Percentiles rank a stretch among this genome's conserved stretches.
phyloP scores from a whole-genome alignment of 64 coral and sea anemone species.

The Dendrophyllia cribrosa region DNA sequence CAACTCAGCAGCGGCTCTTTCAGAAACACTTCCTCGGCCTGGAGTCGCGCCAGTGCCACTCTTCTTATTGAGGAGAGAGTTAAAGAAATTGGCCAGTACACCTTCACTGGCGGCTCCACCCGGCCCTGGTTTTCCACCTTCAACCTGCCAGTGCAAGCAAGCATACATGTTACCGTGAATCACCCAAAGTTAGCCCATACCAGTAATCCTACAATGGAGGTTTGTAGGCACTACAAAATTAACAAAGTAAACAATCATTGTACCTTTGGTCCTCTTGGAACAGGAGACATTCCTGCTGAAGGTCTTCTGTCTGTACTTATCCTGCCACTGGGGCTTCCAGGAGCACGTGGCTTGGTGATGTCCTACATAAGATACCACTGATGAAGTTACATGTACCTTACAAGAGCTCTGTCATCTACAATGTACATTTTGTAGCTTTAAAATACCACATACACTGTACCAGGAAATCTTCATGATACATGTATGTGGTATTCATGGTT shows the following conservation, averaged over 20 bases:
- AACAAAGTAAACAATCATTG: not conserved
- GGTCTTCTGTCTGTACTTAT: slow-evolving; percentile 74
- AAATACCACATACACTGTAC: too few species aligned
- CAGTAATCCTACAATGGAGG: too few species aligned
- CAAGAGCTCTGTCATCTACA: too few species aligned
- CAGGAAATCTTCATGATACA: too few species aligned
- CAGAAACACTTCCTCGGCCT: slow-evolving; percentile 68
- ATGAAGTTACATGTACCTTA: too few species aligned
- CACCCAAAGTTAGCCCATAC: too few species aligned
- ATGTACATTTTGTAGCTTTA: too few species aligned
- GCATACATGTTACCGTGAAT: not conserved
- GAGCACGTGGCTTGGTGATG: slow-evolving; percentile 86
- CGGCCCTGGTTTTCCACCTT: slow-evolving; percentile 56
- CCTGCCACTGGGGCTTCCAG: slow-evolving; percentile 76
- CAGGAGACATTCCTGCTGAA: slow-evolving; percentile 57
- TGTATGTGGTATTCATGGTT: too few species aligned
- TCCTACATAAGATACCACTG: slow-evolving; percentile 35
- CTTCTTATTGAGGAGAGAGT: slow-evolving; percentile 97
- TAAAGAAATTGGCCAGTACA: slow-evolving; percentile 99
- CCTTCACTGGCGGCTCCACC: slow-evolving; percentile 77
- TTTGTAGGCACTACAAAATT: too few species aligned
- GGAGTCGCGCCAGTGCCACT: slow-evolving; percentile 38
- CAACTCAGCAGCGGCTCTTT: slow-evolving; percentile 91
- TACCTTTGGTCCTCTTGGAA: slow-evolving; percentile 78
- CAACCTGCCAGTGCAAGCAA: slow-evolving; percentile 6